A percentile compares a stretch with the other conserved stretches of the same genome.
Conservation (phyloP, 2,797 vertebrate genomes). For the Paramormyrops hopkinsi region DNA sequence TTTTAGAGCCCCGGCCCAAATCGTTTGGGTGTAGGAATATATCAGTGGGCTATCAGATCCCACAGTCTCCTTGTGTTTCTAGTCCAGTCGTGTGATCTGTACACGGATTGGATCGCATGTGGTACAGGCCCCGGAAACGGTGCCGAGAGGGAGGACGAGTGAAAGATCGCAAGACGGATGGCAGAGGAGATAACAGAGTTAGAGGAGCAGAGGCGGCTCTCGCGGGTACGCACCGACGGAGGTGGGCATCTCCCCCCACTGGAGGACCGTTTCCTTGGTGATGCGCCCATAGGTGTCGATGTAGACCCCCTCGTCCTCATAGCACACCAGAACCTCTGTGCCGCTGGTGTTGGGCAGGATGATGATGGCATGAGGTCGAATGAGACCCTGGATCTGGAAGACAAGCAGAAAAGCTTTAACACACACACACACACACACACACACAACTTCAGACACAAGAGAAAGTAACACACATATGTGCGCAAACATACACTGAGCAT, state of each 20-base stretch:
- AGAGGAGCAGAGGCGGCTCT: neutral
- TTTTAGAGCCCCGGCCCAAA: conserved; percentile 46
- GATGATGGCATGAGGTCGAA: conserved; percentile 84
- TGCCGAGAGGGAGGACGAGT: neutral
- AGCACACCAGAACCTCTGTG: conserved; percentile 85
- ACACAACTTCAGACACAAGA: neutral
- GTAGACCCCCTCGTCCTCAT: conserved; percentile 86
- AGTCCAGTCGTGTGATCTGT: neutral
- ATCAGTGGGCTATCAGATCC: neutral
- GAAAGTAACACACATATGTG: neutral
- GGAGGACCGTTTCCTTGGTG: conserved; percentile 85
- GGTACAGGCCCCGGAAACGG: no score
- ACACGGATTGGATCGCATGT: neutral
- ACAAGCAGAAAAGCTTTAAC: neutral
- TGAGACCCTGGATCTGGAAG: conserved; percentile 75
- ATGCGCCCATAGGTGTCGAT: conserved; percentile 86
- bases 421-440: neutral
- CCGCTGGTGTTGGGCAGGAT: conserved; percentile 83
- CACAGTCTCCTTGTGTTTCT: neutral
- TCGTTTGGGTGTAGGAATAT: conserved; percentile 28
- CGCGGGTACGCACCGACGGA: conserved; percentile 70
- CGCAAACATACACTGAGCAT: neutral
- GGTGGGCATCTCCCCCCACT: conserved; percentile 90
- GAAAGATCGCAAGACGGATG: neutral
- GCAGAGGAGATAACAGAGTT: neutral